Percentiles rank a stretch among this genome's conserved stretches.
These are phyloP conservation scores for Bombyx mandarina DNA, from an alignment of 1,140 invertebrate species.

Conservation along the genomic window DNA sequence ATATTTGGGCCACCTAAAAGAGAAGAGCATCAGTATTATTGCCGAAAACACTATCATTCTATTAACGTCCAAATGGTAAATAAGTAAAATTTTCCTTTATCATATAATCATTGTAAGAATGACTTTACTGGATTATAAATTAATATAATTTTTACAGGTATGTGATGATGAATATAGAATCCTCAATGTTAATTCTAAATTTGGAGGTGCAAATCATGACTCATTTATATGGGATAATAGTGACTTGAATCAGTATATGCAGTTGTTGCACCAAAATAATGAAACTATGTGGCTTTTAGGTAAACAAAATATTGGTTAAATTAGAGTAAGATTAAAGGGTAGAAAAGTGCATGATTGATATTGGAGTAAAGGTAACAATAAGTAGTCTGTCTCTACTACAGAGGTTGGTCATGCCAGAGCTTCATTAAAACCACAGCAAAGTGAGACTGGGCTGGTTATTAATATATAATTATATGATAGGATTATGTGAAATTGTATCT, in stretches of 20 bases:
- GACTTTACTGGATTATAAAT: slow-evolving; percentile 2
- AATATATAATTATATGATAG: too few species aligned
- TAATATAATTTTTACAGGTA: slow-evolving; percentile 21
- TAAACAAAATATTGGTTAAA: too few species aligned
- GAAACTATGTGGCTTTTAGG: too few species aligned
- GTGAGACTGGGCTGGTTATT: too few species aligned
- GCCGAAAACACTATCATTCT: slow-evolving; percentile 23
- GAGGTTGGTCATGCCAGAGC: too few species aligned
- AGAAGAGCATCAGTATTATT: slow-evolving; percentile 18
- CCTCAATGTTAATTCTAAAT: slow-evolving; percentile 24
- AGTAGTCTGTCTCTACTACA: too few species aligned
- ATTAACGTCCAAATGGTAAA: slow-evolving; percentile 29
- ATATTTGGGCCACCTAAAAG: slow-evolving; percentile 16
- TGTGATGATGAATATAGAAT: slow-evolving; percentile 22
- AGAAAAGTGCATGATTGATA: too few species aligned
- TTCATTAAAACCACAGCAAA: too few species aligned
- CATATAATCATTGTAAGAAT: slow-evolving; percentile 6
- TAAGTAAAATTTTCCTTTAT: slow-evolving; percentile 1
- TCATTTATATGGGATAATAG: not conserved
- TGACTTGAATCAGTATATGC: not conserved
- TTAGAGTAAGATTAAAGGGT: too few species aligned
- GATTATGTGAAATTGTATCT: too few species aligned
- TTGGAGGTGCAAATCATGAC: slow-evolving; percentile 29
- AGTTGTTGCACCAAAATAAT: not conserved
- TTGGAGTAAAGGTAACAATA: too few species aligned